Evolutionary conservation across 2,797 vertebrate species (phyloP).

Genomic region (Bucorvus abyssinicus): DNA sequence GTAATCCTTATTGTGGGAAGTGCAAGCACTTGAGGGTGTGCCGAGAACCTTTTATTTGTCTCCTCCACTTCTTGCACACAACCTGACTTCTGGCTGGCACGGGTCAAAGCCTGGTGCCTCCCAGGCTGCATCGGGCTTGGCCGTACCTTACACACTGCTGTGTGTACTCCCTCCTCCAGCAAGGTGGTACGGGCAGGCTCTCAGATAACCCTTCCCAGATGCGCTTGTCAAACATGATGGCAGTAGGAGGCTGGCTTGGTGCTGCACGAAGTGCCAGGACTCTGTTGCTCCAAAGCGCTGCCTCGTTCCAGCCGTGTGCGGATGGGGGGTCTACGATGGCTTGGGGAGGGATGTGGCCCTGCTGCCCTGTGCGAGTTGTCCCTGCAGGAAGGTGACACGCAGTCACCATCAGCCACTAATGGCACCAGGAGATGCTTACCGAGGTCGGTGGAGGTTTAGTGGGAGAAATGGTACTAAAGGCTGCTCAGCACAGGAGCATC

Average conservation of each 20-base stretch:
- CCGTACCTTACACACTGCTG: fast-evolving
- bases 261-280: not conserved
- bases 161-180: fast-evolving
- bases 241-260: not conserved
- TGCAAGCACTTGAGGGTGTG: fast-evolving
- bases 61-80: fast-evolving
- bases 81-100: fast-evolving
- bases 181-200: fast-evolving
- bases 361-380: not conserved
- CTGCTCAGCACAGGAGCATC: not conserved
- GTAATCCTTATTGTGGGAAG: not conserved
- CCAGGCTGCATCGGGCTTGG: fast-evolving
- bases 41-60: fast-evolving
- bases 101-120: not conserved
- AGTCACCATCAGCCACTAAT: not conserved
- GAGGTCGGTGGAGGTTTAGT: not conserved
- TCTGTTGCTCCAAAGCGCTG: fast-evolving
- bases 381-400: not conserved
- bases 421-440: fast-evolving
- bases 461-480: not conserved
- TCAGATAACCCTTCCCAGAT: not conserved
- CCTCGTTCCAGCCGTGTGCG: fast-evolving
- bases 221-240: fast-evolving
- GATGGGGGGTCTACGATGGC: fast-evolving
- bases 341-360: not conserved